Conservation (phyloP, 2,797 vertebrate genomes). For the Morus bassanus region DNA sequence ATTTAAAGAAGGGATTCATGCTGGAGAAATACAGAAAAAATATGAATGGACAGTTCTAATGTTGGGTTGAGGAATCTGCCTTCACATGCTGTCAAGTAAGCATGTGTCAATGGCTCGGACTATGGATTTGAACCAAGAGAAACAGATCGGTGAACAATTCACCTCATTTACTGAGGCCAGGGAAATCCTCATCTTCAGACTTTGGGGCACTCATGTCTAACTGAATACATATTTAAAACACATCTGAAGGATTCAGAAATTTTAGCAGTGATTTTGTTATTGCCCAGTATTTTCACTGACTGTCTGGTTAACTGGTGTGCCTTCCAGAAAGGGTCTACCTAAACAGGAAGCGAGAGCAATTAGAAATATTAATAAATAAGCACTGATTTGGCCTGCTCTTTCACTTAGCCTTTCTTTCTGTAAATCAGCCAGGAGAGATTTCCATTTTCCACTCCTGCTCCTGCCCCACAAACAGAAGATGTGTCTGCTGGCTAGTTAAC, state of each 20-base stretch:
- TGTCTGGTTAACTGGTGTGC: not conserved
- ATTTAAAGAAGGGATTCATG: not conserved
- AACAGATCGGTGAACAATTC: not conserved
- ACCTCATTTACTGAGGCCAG: not conserved
- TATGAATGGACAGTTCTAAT: not conserved
- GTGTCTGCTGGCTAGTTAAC: conserved; percentile 18
- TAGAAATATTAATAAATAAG: not conserved
- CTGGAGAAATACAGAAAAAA: not conserved
- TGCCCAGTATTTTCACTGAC: not conserved
- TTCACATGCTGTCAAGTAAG: not conserved
- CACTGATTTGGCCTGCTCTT: not conserved
- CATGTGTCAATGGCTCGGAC: not conserved
- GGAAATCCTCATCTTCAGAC: not conserved
- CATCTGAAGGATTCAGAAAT: not conserved
- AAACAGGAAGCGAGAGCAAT: not conserved
- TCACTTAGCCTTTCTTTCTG: not conserved
- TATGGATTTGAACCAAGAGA: not conserved
- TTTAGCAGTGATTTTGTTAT: not conserved
- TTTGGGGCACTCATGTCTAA: not conserved
- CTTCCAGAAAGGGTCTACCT: not conserved
- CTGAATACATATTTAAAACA: not conserved
- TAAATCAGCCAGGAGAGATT: not conserved
- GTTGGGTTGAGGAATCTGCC: not conserved
- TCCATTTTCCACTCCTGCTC: not conserved
- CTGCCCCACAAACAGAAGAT: not conserved